Conservation (phyloP, 2,888 invertebrate species). For the Lymantria monacha region DNA sequence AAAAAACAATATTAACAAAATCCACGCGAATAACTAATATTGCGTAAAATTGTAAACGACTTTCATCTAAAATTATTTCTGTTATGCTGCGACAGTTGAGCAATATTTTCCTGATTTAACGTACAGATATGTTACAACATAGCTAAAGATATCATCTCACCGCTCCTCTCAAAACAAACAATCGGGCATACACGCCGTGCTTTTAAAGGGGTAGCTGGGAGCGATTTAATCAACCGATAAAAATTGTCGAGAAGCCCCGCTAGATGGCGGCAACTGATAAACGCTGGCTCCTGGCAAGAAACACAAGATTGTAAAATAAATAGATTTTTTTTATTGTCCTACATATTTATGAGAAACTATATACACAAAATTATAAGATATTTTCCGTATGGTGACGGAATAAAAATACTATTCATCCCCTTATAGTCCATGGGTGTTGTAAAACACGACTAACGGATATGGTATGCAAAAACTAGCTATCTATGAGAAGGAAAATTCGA, state of each 20-base stretch:
- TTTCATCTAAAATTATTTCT: slow-evolving; percentile 7
- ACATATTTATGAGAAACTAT: no score
- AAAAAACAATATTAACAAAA: no score
- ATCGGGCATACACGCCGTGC: slow-evolving; percentile 50
- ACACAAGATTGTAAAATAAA: neutral
- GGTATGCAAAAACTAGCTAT: no score
- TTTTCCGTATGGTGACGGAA: no score
- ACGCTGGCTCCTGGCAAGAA: slow-evolving; percentile 32
- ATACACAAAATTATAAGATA: no score
- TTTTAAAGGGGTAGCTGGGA: slow-evolving; percentile 71
- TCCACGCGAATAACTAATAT: no score
- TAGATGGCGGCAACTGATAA: slow-evolving; percentile 64
- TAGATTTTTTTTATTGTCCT: neutral
- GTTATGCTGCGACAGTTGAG: slow-evolving; percentile 18
- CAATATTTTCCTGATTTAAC: slow-evolving; percentile 30
- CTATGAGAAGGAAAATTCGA: no score
- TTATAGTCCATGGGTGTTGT: no score
- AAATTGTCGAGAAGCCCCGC: slow-evolving; percentile 58
- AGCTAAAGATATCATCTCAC: slow-evolving; percentile 52
- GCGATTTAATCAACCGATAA: slow-evolving; percentile 76
- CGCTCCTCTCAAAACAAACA: slow-evolving; percentile 55
- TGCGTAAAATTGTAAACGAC: neutral
- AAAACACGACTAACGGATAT: no score
- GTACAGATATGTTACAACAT: slow-evolving; percentile 37
- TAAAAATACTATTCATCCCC: no score